Base-by-base conservation (phyloP, 2,888 invertebrate species). In the Cataglyphis rosenhaueri region DNA sequence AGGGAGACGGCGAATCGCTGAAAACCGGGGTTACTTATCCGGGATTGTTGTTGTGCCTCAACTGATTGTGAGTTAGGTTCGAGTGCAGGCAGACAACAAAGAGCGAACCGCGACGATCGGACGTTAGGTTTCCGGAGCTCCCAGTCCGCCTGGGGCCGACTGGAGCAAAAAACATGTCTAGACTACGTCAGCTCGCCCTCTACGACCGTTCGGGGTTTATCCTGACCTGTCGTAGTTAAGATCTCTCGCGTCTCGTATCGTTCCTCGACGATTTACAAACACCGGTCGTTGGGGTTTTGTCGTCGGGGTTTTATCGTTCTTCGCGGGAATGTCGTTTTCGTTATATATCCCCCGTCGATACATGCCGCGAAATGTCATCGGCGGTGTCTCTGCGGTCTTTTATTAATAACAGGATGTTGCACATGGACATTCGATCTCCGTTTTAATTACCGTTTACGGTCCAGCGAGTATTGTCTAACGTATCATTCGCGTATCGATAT, bases 161-260 rank as follows among this genome's bases (percentile, higher is more conserved):
- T 65, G 82, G 79, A 25, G 61, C 81, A 88, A 90, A 90, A 91
- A 91, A 90, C 90, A 86, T 84, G 90, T 91, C 90, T 89, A 89
- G 89, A 89, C n/a, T n/a, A n/a, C 89, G 87, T 84, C 81, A 83
- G 79, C 85, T 86, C 86, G 86, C 86, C 78, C 82, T 84, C 83
- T 70, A 83, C 83, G 78, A 81, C 62, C 85, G 83, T 88, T 87
- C 68, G 68, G 85, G 83, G 82, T 84, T 88, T 85, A 82, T 85
- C 85, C 84, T 78, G 85, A 85, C 87, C 84, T 82, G 84, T 82
- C 84, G 81, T 84, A 82, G 68, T 70, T 70, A 55, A 84, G 83
- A 75, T 81, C 81, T 85, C 82, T 83, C 65, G 83, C 81, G 81
- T 89, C 83, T 83, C 89, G 86, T 89, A 83, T 87, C 87, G 81